phyloP scores from a whole-genome alignment of 2,113 vertebrate genomes.

The Plecotus auritus region DNA sequence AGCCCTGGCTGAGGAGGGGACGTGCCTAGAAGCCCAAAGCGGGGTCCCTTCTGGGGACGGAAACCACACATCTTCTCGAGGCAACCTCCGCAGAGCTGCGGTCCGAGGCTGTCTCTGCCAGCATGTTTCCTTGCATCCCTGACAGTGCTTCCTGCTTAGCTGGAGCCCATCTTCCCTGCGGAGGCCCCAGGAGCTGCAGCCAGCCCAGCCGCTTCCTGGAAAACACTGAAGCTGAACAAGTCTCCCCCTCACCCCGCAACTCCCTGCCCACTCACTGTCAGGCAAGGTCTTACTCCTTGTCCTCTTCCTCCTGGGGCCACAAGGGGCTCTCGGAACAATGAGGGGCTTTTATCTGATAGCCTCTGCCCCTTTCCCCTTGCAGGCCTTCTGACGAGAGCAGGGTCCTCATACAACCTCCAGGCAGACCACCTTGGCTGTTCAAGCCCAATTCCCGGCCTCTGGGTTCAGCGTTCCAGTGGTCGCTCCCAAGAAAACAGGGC shows the following conservation, averaged over 20 bases:
- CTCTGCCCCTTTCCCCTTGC: background rate
- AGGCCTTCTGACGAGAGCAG: background rate
- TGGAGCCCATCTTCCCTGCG: background rate
- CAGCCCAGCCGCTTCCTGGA: background rate
- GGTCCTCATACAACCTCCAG: background rate
- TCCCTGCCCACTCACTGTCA: background rate
- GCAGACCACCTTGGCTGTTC: background rate
- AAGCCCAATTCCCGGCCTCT: background rate
- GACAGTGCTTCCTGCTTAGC: background rate
- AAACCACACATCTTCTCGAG: background rate
- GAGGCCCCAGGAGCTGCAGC: background rate
- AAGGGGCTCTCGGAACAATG: rapidly evolving
- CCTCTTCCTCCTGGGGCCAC: background rate
- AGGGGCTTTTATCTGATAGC: background rate
- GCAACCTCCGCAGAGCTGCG: background rate
- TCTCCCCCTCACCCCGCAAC: too few relatives aligned
- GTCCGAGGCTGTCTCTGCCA: background rate
- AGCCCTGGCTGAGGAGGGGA: background rate
- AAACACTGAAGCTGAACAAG: background rate
- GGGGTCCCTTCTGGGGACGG: background rate
- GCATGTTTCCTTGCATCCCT: background rate
- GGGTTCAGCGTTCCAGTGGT: background rate
- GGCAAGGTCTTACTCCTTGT: background rate
- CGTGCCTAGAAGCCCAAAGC: background rate
- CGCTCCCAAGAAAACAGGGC: background rate